Evolutionary conservation across 2,888 invertebrate genomes (phyloP), one percentile per base, ranked within the genome.

Genomic region (Tachystola acroxantha): DNA sequence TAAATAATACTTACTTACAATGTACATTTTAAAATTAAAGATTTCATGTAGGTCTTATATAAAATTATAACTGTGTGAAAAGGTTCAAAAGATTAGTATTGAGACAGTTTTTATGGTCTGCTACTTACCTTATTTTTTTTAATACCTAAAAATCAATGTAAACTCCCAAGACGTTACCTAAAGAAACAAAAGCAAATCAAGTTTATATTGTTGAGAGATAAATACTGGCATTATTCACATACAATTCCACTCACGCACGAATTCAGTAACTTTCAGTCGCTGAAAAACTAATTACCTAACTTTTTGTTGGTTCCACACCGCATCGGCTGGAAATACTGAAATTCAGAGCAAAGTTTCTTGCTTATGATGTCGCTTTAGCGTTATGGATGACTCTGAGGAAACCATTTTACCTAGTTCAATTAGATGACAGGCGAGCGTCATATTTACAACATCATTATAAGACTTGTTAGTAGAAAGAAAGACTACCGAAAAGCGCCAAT

Each of bases 241-340:
- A 22, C 11, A 10, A 39, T 32, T 32, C 37, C 16, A 28, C 28
- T 34, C 41, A 34, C 27, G 39, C 48, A 42, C 46, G 37, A 50
- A 52, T 48, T 36, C 52, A 42, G 42, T 44, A 66, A 68, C 53
- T 73, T 67, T 57, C 41, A 52, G 48, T 48, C 41, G 45, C 50
- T 54, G 54, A 53, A 64, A 55, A 60, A 59, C 70, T 74, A 73
- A 75, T 75, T 71, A 69, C 66, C 57, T 46, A 65, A 71, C 70
- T 72, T 71, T 67, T 64, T 66, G 72, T 64, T 59, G 51, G 52
- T 53, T 48, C 47, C 50, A 61, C 49, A 62, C 53, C 50, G 48
- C 6, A 16, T 3, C 16, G 16, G 16, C 16, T 16, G 16, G 6
- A 6, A 16, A 6, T 6, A 9, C 32, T 24, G 50, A 53, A 57